These are phyloP conservation scores for Penaeus japonicus DNA, from an alignment of 1,140 invertebrate genomes.

Conservation along the genomic window DNA sequence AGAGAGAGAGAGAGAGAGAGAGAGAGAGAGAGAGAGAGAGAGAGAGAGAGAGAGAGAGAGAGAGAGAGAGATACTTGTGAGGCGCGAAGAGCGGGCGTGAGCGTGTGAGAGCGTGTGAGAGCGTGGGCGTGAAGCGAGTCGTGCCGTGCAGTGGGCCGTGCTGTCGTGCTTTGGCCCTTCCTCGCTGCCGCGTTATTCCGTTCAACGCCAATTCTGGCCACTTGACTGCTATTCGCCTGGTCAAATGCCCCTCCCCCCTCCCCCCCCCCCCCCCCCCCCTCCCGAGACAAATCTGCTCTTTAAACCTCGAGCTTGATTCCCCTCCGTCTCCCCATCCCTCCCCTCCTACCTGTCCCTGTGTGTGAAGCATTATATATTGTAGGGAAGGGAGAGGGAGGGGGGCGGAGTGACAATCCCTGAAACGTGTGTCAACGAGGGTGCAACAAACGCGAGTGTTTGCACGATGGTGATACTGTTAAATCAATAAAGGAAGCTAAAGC, in stretches of 20 bases:
- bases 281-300: not conserved
- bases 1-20: not conserved
- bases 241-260: not conserved
- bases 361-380: too few species aligned
- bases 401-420: too few species aligned
- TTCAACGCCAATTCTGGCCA: too few species aligned
- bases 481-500: too few species aligned
- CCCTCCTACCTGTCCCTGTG: not conserved
- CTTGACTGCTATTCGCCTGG: not conserved
- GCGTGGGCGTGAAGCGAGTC: not conserved
- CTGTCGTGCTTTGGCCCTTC: too few species aligned
- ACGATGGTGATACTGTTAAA: too few species aligned
- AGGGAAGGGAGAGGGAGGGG: too few species aligned
- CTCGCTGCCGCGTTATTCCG: too few species aligned
- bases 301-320: not conserved
- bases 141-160: too few species aligned
- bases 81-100: not conserved
- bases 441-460: too few species aligned
- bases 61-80: not conserved
- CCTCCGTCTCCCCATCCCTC: not conserved
- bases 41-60: constrained; percentile 14
- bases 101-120: not conserved
- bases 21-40: constrained; percentile 6
- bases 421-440: too few species aligned
- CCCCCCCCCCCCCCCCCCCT: not conserved